Evolutionary conservation across 2,113 vertebrate species (phyloP).

Genomic region (Pundamilia nyererei): DNA sequence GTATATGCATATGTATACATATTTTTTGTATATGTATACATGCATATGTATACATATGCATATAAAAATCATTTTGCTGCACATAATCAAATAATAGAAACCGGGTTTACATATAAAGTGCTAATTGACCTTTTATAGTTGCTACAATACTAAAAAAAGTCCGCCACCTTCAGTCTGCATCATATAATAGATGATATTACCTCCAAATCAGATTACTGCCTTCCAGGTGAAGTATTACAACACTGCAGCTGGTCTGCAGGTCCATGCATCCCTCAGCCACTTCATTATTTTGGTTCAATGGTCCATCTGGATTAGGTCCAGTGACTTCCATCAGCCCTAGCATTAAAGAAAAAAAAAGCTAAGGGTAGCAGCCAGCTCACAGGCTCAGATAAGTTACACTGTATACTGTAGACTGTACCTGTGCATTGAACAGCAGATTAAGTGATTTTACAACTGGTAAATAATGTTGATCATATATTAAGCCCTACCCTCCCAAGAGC

Average conservation of each 20-base stretch:
- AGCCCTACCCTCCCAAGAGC: not conserved
- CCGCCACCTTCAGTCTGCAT: not conserved
- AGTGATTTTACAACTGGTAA: not conserved
- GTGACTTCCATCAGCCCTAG: conserved; percentile 5
- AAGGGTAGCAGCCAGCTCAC: conserved; percentile 13
- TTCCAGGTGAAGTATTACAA: not conserved
- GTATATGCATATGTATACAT: not conserved
- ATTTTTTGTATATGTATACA: not conserved
- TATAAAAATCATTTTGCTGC: not conserved
- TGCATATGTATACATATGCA: not conserved
- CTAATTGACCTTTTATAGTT: not conserved
- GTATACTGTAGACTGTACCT: not conserved
- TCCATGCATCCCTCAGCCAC: conserved; percentile 16
- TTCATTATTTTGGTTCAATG: conserved; percentile 59
- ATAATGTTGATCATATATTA: not conserved
- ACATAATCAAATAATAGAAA: not conserved
- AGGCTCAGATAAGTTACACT: not conserved
- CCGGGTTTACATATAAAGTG: not conserved
- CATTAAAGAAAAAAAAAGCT: conserved; percentile 3
- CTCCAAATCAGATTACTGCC: not conserved
- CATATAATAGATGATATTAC: not conserved
- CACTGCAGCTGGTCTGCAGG: conserved; percentile 5
- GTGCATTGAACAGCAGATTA: not conserved
- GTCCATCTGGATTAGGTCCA: conserved; percentile 48
- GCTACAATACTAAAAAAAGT: not conserved